These are phyloP conservation scores for Pontoporia blainvillei DNA, from an alignment of 2,113 vertebrate genomes.

Conservation along the genomic window DNA sequence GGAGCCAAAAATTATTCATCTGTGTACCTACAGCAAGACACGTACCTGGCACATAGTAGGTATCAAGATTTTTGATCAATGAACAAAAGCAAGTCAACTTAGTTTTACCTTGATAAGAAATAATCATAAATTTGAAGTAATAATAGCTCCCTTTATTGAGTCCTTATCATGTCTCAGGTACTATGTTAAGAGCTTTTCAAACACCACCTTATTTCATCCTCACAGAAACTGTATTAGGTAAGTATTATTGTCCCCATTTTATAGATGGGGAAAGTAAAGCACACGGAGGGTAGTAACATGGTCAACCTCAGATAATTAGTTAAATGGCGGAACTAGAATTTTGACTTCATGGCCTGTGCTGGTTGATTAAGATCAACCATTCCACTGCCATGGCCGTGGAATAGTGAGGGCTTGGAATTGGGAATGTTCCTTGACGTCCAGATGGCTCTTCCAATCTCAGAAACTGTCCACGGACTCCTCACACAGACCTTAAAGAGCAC, in stretches of 20 bases:
- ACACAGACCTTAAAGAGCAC: background rate
- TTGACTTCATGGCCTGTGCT: background rate
- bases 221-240: background rate
- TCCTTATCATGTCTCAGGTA: background rate
- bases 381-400: background rate
- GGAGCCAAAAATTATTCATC: background rate
- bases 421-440: background rate
- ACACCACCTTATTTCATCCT: background rate
- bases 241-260: background rate
- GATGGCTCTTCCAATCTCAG: background rate
- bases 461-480: background rate
- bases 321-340: background rate
- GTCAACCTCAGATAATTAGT: background rate
- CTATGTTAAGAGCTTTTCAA: background rate
- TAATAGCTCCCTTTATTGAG: background rate
- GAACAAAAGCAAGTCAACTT: background rate
- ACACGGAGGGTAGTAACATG: background rate
- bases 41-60: background rate
- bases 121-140: background rate
- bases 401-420: fast-evolving
- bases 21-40: background rate
- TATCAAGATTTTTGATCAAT: background rate
- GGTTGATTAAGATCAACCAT: background rate
- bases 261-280: background rate
- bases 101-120: background rate